Evolutionary conservation across 2,113 vertebrate species (phyloP).

Genomic region (Bos javanicus): DNA sequence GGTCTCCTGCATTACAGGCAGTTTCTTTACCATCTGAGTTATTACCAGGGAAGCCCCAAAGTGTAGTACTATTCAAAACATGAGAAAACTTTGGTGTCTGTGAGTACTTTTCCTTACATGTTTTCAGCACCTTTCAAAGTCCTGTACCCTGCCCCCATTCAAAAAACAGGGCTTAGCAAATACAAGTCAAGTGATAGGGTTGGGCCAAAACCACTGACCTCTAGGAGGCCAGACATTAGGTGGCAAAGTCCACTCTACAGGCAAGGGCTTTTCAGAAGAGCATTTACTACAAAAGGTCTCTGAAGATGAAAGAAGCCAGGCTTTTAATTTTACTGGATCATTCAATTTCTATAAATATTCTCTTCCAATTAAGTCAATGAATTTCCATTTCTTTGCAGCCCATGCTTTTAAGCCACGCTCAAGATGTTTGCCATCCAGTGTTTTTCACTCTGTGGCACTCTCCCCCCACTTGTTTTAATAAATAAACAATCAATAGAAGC

Average conservation of each 20-base stretch:
- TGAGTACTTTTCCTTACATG: neutral
- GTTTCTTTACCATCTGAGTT: neutral
- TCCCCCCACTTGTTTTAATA: constrained; percentile 27
- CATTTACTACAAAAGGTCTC: neutral
- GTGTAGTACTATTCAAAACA: neutral
- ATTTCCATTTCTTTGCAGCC: constrained; percentile 49
- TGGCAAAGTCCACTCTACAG: constrained; percentile 33
- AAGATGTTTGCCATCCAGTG: neutral
- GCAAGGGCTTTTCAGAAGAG: neutral
- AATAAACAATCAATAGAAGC: constrained; percentile 10
- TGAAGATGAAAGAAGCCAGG: constrained; percentile 39
- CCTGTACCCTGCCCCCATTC: neutral
- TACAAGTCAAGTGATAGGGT: neutral
- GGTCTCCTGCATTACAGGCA: neutral
- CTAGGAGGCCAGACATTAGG: neutral
- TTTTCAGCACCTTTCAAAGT: neutral
- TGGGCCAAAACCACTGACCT: neutral
- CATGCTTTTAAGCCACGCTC: constrained; percentile 29
- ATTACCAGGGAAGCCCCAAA: neutral
- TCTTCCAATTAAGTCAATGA: constrained; percentile 58
- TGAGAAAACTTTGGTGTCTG: neutral
- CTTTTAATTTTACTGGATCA: constrained; percentile 28
- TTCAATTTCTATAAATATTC: constrained; percentile 44
- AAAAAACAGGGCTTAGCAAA: neutral
- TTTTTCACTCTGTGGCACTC: neutral